Conservation (phyloP, 2,888 invertebrate species). For the Nematopogon swammerdamellus region DNA sequence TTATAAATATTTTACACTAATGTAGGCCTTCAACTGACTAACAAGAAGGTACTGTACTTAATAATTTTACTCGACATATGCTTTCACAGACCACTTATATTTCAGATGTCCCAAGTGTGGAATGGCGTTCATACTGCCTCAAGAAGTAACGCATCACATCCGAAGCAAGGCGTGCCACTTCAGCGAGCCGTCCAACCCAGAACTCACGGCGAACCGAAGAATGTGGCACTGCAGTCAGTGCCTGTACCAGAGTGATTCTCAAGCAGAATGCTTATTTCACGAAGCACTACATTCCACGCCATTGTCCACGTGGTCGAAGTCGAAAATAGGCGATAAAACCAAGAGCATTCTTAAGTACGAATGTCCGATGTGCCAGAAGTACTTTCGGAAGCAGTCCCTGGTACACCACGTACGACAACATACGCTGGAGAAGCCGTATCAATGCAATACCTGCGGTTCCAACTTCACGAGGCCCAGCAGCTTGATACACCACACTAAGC, state of each 20-base stretch:
- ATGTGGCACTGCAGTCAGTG: slow-evolving; percentile 61
- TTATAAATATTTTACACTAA: too few species aligned
- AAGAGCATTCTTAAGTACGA: slow-evolving; percentile 45
- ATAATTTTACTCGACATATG: too few species aligned
- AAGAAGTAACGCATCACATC: slow-evolving; percentile 73
- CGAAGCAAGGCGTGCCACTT: slow-evolving; percentile 57
- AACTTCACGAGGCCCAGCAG: slow-evolving; percentile 67
- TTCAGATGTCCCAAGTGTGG: slow-evolving; percentile 71
- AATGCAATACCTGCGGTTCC: slow-evolving; percentile 60
- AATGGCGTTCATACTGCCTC: slow-evolving; percentile 63
- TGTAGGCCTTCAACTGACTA: not conserved
- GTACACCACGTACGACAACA: slow-evolving; percentile 69
- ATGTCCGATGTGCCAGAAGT: slow-evolving; percentile 67
- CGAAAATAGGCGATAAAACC: slow-evolving; percentile 20
- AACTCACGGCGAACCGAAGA: slow-evolving; percentile 20
- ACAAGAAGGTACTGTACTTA: too few species aligned
- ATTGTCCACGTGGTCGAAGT: slow-evolving; percentile 17
- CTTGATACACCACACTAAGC: slow-evolving; percentile 58
- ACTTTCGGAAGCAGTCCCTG: slow-evolving; percentile 63
- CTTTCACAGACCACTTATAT: too few species aligned
- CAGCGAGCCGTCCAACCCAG: slow-evolving; percentile 13
- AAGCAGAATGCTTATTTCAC: slow-evolving; percentile 72
- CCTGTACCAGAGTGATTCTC: slow-evolving; percentile 59
- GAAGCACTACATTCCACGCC: slow-evolving; percentile 62
- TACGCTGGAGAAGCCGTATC: slow-evolving; percentile 69